phyloP scores from a whole-genome alignment of 2,797 vertebrate genomes.

The Sebastes oblongus region DNA sequence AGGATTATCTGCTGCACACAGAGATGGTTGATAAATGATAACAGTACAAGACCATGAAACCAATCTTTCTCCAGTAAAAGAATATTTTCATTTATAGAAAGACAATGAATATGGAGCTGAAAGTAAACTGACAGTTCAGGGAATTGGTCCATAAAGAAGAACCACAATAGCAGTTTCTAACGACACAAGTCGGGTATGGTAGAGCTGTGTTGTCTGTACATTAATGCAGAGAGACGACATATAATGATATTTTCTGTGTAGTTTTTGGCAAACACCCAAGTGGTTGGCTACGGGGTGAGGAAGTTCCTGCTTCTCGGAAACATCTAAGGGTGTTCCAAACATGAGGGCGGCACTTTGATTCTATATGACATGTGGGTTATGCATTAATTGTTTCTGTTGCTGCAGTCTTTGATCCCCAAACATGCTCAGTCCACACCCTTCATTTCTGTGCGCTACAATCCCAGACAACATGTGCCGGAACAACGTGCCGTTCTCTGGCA shows the following conservation, averaged over 20 bases:
- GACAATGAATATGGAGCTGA: not conserved
- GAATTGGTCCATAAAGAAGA: not conserved
- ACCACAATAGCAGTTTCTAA: not conserved
- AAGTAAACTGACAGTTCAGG: not conserved
- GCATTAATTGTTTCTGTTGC: slow-evolving; percentile 15
- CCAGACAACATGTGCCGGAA: not conserved
- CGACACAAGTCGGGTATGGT: not conserved
- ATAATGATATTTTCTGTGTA: not conserved
- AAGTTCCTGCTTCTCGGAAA: not conserved
- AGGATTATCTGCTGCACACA: slow-evolving; percentile 64
- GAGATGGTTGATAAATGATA: slow-evolving; percentile 37
- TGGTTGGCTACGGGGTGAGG: not conserved
- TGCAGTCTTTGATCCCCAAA: slow-evolving; percentile 4
- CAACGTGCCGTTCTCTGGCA: not conserved
- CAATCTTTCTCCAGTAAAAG: not conserved
- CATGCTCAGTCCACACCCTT: slow-evolving; percentile 24
- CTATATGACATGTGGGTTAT: not conserved
- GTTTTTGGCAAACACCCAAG: not conserved
- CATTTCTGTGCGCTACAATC: not conserved
- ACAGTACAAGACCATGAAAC: not conserved
- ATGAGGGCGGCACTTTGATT: not conserved
- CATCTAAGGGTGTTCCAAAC: not conserved
- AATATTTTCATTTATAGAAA: not conserved
- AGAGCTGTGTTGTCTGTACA: not conserved
- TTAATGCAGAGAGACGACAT: not conserved